Evolutionary conservation across 2,888 invertebrate species (phyloP).

Genomic region (Cylloceria caligata): DNA sequence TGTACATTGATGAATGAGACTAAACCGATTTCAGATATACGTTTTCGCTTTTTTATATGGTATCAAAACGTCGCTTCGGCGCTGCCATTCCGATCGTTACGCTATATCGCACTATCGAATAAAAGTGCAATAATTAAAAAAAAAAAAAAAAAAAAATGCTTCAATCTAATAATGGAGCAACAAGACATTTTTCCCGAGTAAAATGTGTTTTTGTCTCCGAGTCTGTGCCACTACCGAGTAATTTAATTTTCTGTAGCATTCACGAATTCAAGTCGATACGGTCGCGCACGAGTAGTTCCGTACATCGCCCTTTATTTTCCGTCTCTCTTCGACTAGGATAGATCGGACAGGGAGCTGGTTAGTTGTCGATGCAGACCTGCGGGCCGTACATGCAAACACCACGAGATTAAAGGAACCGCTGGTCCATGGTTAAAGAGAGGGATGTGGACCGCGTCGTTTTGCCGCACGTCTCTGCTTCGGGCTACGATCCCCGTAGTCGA

Average conservation of each 20-base stretch:
- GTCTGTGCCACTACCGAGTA: slow-evolving; percentile 57
- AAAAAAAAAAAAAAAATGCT: no score
- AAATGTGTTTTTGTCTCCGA: not conserved
- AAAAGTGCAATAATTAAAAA: no score
- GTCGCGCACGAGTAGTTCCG: slow-evolving; percentile 59
- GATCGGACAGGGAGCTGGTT: slow-evolving; percentile 48
- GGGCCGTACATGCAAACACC: slow-evolving; percentile 83
- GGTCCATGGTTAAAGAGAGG: slow-evolving; percentile 72
- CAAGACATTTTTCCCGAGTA: no score
- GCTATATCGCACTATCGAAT: no score
- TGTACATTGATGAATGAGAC: no score
- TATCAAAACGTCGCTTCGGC: no score
- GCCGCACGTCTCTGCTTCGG: slow-evolving; percentile 31
- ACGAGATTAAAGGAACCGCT: slow-evolving; percentile 83
- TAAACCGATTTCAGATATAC: no score
- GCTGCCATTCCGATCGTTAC: no score
- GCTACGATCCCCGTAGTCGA: slow-evolving; percentile 57
- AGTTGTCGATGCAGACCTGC: slow-evolving; percentile 67
- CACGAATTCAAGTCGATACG: slow-evolving; percentile 63
- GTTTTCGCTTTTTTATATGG: no score
- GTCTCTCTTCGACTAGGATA: slow-evolving; percentile 36
- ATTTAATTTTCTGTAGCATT: slow-evolving; percentile 77
- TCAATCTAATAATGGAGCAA: no score
- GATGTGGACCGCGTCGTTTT: slow-evolving; percentile 63
- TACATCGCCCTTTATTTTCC: slow-evolving; percentile 56